Evolutionary conservation across 1,140 invertebrate species (phyloP).

Genomic region (Heliconius melpomene): DNA sequence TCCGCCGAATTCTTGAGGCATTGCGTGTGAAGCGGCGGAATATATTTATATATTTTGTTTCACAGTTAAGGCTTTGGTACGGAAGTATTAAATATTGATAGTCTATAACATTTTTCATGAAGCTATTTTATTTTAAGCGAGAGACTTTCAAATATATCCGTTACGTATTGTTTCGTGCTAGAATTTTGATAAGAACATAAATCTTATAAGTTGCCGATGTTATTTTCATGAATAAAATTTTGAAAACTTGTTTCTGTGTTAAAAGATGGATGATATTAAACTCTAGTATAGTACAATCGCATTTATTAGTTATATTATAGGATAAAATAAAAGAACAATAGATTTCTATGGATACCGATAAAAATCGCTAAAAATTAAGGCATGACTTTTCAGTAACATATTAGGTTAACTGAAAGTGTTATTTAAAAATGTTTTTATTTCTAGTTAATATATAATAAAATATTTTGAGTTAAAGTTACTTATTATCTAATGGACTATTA

Average conservation of each 20-base stretch:
- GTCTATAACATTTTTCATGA: neutral
- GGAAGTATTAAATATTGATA: neutral
- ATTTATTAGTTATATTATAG: neutral
- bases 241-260: neutral
- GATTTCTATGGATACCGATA: neutral
- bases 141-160: neutral
- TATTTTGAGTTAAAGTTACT: too few relatives aligned
- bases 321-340: neutral
- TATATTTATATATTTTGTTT: too few relatives aligned
- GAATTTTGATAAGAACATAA: neutral
- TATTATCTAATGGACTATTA: too few relatives aligned
- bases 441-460: too few relatives aligned
- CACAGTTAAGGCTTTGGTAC: too few relatives aligned
- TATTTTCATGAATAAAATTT: constrained; percentile 6
- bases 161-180: constrained; percentile 3
- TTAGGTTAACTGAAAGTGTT: too few relatives aligned
- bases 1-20: too few relatives aligned
- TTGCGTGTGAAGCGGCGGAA: too few relatives aligned
- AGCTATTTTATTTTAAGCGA: neutral
- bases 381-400: too few relatives aligned
- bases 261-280: neutral
- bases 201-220: neutral
- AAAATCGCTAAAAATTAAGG: neutral
- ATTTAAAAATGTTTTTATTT: too few relatives aligned
- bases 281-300: neutral